A percentile compares a stretch with the other conserved stretches of the same genome.
phyloP scores from a whole-genome alignment of 1,140 invertebrate genomes.

The Euura lappo region DNA sequence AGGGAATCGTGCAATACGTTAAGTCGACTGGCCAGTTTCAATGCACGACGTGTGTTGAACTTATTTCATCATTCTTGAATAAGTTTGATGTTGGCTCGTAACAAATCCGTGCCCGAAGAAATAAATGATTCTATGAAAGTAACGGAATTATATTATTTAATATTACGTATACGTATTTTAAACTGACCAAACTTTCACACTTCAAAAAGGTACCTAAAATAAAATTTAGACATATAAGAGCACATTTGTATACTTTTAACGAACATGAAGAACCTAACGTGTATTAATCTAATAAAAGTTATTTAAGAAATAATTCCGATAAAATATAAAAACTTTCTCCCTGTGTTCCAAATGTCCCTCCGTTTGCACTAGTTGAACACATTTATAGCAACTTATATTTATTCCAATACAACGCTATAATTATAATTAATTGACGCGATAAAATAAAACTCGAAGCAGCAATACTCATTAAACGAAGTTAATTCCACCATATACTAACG shows the following conservation, averaged over 20 bases:
- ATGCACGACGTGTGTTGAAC: neutral
- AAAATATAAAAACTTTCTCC: neutral
- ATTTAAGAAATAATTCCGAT: neutral
- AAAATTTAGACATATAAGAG: conserved; percentile 25
- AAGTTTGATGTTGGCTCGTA: too few relatives aligned
- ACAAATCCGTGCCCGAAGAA: too few relatives aligned
- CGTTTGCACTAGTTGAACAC: neutral
- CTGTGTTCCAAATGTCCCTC: neutral
- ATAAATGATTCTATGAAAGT: too few relatives aligned
- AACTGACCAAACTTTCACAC: conserved; percentile 45
- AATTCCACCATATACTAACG: conserved; percentile 52
- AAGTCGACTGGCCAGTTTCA: neutral
- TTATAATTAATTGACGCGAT: conserved; percentile 10
- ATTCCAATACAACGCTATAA: neutral
- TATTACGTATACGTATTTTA: neutral
- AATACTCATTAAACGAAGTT: conserved; percentile 24
- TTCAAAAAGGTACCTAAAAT: conserved; percentile 55
- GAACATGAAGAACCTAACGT: too few relatives aligned
- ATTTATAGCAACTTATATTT: too few relatives aligned
- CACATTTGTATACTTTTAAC: conserved; percentile 16
- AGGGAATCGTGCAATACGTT: conserved; percentile 28
- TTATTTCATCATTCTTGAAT: too few relatives aligned
- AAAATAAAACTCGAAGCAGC: conserved; percentile 10
- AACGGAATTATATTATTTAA: neutral
- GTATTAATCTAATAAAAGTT: neutral